These are phyloP conservation scores for Pteria penguin DNA, from an alignment of 2,888 invertebrate species.

Conservation along the genomic window DNA sequence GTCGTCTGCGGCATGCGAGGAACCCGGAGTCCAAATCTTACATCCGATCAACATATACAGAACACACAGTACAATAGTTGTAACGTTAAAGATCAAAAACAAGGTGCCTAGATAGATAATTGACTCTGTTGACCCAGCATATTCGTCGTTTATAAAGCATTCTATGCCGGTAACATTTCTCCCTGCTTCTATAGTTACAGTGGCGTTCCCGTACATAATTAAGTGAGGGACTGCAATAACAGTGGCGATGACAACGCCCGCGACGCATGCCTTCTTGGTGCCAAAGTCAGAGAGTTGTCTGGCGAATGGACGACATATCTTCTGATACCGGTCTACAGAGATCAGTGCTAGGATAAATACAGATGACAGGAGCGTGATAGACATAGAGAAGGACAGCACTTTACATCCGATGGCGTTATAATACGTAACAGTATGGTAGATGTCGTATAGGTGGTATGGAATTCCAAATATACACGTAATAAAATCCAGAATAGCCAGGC, in stretches of 20 bases:
- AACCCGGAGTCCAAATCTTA: constrained; percentile 31
- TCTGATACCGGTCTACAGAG: constrained; percentile 66
- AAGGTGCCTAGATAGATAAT: constrained; percentile 57
- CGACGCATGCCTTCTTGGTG: constrained; percentile 51
- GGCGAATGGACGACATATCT: constrained; percentile 66
- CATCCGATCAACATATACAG: constrained; percentile 50
- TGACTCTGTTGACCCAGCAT: constrained; percentile 53
- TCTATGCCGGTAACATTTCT: constrained; percentile 57
- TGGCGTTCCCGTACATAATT: constrained; percentile 61
- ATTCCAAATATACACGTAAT: constrained; percentile 63
- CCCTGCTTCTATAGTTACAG: constrained; percentile 51
- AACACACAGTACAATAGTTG: constrained; percentile 40
- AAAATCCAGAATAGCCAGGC: constrained; percentile 63
- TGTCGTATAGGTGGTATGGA: constrained; percentile 67
- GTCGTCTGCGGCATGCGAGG: not conserved
- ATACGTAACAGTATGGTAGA: constrained; percentile 63
- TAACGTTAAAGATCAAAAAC: constrained; percentile 47
- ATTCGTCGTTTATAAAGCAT: constrained; percentile 59
- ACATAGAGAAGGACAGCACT: constrained; percentile 52
- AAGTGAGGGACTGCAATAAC: constrained; percentile 61
- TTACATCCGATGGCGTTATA: constrained; percentile 56
- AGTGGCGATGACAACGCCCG: constrained; percentile 41
- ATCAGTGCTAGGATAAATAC: constrained; percentile 62
- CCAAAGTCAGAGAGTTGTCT: constrained; percentile 61
- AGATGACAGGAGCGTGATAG: constrained; percentile 56